A percentile compares a stretch with the other conserved stretches of the same genome.
phyloP scores from a whole-genome alignment of 2,113 vertebrate genomes.

The Hippopotamus amphibius region DNA sequence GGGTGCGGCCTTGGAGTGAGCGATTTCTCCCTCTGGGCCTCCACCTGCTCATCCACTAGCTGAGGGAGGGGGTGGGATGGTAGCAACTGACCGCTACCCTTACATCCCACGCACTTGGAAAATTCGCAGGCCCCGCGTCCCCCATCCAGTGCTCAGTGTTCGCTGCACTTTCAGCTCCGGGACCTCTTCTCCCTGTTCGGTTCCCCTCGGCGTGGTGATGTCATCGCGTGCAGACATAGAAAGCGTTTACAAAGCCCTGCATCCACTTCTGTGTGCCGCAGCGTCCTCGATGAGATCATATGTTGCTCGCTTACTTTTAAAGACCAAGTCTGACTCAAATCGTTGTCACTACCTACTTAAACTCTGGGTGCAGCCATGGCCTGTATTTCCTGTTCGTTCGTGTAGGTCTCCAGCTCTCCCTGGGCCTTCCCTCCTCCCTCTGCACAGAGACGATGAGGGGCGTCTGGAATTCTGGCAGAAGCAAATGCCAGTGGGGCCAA shows the following conservation, averaged over 20 bases:
- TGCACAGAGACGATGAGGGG: background rate
- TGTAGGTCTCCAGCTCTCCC: slow-evolving; percentile 10
- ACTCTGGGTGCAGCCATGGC: background rate
- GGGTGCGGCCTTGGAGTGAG: background rate
- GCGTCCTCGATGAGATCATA: slow-evolving; percentile 44
- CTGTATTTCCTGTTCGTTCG: slow-evolving; percentile 44
- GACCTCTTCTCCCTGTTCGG: slow-evolving; percentile 6
- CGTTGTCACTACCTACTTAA: slow-evolving; percentile 50
- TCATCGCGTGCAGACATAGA: slow-evolving; percentile 45
- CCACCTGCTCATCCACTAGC: background rate
- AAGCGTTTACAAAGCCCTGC: slow-evolving; percentile 25
- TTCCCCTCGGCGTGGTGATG: slow-evolving; percentile 22
- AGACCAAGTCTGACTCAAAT: slow-evolving; percentile 48
- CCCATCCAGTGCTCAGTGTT: background rate
- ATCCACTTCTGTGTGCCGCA: background rate
- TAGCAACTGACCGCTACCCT: background rate
- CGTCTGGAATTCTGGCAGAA: background rate
- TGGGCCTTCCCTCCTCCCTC: background rate
- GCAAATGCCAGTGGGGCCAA: background rate
- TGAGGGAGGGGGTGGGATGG: background rate
- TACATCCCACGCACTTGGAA: background rate
- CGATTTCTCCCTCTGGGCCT: background rate
- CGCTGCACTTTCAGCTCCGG: background rate
- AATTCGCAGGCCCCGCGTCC: background rate
- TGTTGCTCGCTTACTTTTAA: slow-evolving; percentile 57